phyloP scores from a whole-genome alignment of 1,140 invertebrate genomes.

The Chionoecetes opilio region DNA sequence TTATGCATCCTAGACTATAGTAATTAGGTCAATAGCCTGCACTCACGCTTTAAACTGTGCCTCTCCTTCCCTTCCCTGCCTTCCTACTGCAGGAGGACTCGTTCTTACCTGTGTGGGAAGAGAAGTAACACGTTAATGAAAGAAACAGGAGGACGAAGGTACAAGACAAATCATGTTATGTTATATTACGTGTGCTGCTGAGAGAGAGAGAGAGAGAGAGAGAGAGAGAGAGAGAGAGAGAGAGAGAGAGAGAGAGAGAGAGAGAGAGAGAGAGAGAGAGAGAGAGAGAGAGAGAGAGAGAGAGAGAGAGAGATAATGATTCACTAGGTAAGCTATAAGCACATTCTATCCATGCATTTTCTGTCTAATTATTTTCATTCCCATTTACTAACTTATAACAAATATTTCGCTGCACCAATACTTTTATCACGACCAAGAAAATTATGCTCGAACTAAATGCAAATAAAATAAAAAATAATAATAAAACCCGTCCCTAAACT shows the following conservation, averaged over 20 bases:
- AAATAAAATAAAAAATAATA: no score
- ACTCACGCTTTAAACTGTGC: not conserved
- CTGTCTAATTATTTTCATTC: no score
- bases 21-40: not conserved
- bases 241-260: slow-evolving; percentile 52
- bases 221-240: slow-evolving; percentile 27
- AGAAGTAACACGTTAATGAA: not conserved
- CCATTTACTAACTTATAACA: no score
- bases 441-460: no score
- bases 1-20: not conserved
- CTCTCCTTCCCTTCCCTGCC: not conserved
- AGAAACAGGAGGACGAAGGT: not conserved
- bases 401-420: no score
- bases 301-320: slow-evolving; percentile 39
- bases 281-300: slow-evolving; percentile 59
- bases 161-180: not conserved
- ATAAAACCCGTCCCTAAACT: no score
- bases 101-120: not conserved
- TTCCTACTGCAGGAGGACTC: not conserved
- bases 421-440: no score
- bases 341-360: no score
- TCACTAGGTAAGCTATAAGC: no score
- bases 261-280: slow-evolving; percentile 41
- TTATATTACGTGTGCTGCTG: not conserved
- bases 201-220: slow-evolving; percentile 27